Evolutionary conservation across 2,888 invertebrate genomes (phyloP).

Genomic region (Nesidiocoris tenuis): DNA sequence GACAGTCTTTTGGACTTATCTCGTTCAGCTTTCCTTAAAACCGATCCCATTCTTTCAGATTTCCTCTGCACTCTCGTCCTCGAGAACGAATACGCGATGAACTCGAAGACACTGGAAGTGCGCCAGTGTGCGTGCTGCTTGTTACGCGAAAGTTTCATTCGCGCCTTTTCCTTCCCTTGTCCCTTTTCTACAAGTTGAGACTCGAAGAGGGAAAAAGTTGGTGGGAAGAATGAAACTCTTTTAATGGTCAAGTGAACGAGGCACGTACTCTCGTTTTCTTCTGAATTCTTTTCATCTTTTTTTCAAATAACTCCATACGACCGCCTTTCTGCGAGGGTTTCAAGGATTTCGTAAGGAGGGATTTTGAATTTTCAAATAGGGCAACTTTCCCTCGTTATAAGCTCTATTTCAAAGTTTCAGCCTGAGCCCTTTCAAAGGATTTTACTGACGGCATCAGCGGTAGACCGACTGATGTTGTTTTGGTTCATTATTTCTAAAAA

Average conservation of each 20-base stretch:
- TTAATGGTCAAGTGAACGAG: constrained; percentile 29
- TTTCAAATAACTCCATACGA: constrained; percentile 18
- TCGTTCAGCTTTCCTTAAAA: too few species aligned
- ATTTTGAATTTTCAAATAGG: background rate
- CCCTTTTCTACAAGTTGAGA: background rate
- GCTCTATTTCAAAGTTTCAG: too few species aligned
- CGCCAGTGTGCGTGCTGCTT: constrained; percentile 2
- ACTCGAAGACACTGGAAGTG: background rate
- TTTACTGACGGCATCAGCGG: too few species aligned
- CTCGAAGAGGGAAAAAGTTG: constrained; percentile 10
- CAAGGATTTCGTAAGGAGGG: background rate
- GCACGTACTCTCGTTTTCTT: constrained; percentile 19
- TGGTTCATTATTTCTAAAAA: too few species aligned
- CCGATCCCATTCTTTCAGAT: too few species aligned
- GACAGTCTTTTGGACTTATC: too few species aligned
- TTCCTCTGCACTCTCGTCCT: too few species aligned
- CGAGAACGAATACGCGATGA: background rate
- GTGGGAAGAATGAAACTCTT: constrained; percentile 6
- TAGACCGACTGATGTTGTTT: too few species aligned
- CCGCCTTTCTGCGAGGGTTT: background rate
- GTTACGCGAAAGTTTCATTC: constrained; percentile 31
- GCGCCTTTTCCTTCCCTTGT: background rate
- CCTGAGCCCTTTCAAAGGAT: too few species aligned
- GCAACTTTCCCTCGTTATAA: background rate
- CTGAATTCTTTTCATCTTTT: background rate